Base-by-base conservation (phyloP, 2,888 invertebrate species). In the Oxyteleia sp. region DNA sequence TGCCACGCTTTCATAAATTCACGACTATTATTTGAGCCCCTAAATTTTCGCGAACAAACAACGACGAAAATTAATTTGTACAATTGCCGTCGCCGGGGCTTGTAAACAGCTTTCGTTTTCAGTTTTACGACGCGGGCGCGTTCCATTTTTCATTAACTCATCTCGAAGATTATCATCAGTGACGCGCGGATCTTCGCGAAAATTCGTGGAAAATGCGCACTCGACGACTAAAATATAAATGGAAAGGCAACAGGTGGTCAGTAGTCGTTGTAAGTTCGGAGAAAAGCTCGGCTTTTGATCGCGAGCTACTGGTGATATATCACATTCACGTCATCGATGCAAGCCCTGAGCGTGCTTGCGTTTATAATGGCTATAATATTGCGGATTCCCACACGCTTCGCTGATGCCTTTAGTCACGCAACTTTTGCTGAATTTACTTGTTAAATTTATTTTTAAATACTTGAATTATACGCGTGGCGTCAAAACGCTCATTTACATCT, bases 221-320 rank as follows among this genome's bases (percentile, higher is more conserved):
- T 71, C 49, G 68, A 23, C 59, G 83, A 80, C 91, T 91, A 88
- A 92, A 92, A 91, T 92, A 91, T 92, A 92, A 92, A 92, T 91
- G 91, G 90, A 86, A 89, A 87, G 89, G 92, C 93, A 93, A 93
- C 93, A 93, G 93, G 93, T 93, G 92, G 93, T 87, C 93, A 93
- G 92, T 91, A 88, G 88, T 88, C 87, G 88, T 89, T 89, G 89
- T 89, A 88, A 87, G 84, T 84, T 80, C 80, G 86, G 86, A 89
- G 90, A 90, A 91, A 90, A 89, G 90, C 90, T 89, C 87, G 84
- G 87, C 88, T 86, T 88, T 84, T 86, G 88, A 86, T 84, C 86
- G 75, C 85, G 72, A 78, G 69, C 84, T 83, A 81, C 83, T 71
- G 81, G 88, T 89, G 88, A 92, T 91, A 90, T 91, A 90, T 91